Evolutionary conservation across 2,113 vertebrate genomes (phyloP).

Genomic region (Laterallus jamaicensis): DNA sequence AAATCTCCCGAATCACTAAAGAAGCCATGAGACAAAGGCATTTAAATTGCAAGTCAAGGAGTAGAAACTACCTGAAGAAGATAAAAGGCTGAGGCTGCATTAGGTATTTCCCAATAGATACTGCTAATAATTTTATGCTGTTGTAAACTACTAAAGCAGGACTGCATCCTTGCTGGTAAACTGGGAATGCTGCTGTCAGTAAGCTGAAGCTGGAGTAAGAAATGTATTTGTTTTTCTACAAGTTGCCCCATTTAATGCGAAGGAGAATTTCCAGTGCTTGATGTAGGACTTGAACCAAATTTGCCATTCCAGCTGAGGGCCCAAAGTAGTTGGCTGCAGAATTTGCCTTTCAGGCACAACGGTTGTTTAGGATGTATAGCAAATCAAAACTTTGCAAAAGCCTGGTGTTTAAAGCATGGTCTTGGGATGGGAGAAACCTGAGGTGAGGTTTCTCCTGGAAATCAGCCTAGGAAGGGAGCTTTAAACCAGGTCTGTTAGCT

Average conservation of each 20-base stretch:
- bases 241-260: neutral
- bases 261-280: neutral
- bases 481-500: neutral
- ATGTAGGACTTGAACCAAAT: neutral
- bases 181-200: neutral
- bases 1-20: neutral
- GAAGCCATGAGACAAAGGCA: neutral
- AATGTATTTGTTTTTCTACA: neutral
- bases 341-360: neutral
- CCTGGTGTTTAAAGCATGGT: neutral
- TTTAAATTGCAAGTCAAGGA: neutral
- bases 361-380: neutral
- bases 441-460: neutral
- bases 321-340: neutral
- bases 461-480: neutral
- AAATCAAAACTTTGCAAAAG: neutral
- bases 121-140: neutral
- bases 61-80: neutral
- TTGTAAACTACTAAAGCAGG: neutral
- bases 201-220: neutral
- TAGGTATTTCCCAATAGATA: neutral
- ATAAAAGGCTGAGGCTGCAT: neutral
- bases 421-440: neutral
- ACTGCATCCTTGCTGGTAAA: neutral
- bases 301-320: neutral